phyloP scores from a whole-genome alignment of 1,140 invertebrate species.

The Hyposmocoma kahamanoa region DNA sequence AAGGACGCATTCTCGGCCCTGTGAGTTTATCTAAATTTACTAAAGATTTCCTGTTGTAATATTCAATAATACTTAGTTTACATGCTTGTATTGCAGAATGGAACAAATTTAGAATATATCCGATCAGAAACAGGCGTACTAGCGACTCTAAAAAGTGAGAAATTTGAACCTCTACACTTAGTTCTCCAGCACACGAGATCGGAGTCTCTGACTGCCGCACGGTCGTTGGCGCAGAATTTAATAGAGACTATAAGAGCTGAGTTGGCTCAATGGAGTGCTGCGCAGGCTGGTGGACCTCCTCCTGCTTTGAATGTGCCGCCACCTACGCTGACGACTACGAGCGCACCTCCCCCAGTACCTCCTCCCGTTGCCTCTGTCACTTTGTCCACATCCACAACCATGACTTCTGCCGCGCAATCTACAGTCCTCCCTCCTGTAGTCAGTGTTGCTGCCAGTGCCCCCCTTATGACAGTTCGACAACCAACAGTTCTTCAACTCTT shows the following conservation, averaged over 20 bases:
- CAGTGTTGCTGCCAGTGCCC: conserved; percentile 51
- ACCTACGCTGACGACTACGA: conserved; percentile 49
- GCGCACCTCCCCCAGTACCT: conserved; percentile 41
- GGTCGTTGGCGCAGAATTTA: conserved; percentile 83
- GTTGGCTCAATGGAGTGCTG: conserved; percentile 75
- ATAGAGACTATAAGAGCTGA: conserved; percentile 88
- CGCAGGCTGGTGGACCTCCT: conserved; percentile 54
- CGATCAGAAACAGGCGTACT: conserved; percentile 84
- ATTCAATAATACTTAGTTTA: neutral
- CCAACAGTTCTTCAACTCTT: conserved; percentile 57
- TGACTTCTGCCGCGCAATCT: conserved; percentile 41
- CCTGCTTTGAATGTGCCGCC: conserved; percentile 53
- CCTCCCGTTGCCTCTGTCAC: conserved; percentile 42
- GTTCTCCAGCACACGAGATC: conserved; percentile 83
- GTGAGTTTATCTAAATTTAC: conserved; percentile 36
- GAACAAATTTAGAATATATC: conserved; percentile 85
- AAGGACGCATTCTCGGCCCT: conserved; percentile 81
- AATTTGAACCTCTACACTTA: conserved; percentile 86
- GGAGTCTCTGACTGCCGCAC: conserved; percentile 81
- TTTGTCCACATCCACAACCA: conserved; percentile 34
- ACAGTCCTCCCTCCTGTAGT: conserved; percentile 56
- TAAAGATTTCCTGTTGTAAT: conserved; percentile 7
- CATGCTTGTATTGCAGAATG: conserved; percentile 67
- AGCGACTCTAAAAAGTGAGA: conserved; percentile 84
- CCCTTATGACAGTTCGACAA: conserved; percentile 61